Evolutionary conservation across 2,797 vertebrate species (phyloP).

Genomic region (Propithecus deckenii): DNA sequence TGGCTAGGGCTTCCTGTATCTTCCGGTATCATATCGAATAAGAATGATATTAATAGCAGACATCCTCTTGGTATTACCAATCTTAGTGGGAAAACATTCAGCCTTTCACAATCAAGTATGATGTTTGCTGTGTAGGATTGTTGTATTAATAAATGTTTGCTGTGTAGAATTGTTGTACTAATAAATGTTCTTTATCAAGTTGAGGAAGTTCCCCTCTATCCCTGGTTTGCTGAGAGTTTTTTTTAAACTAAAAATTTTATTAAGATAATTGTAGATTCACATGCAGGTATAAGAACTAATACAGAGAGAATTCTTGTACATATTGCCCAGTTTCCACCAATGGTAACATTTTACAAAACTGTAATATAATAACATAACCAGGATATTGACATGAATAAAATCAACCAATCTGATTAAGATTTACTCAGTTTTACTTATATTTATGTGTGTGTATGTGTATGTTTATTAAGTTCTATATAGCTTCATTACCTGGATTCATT

Average conservation of each 20-base stretch:
- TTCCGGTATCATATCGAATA: conserved; percentile 14
- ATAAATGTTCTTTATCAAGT: neutral
- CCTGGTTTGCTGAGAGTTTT: neutral
- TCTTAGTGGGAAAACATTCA: neutral
- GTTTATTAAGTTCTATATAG: neutral
- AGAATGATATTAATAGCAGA: neutral
- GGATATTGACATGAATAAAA: neutral
- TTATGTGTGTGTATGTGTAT: neutral
- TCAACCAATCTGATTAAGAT: neutral
- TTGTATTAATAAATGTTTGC: neutral
- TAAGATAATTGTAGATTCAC: neutral
- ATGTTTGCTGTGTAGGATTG: neutral
- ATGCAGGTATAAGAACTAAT: neutral
- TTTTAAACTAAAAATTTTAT: neutral
- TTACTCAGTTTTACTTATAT: neutral
- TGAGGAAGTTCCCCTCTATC: neutral
- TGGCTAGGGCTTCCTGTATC: neutral
- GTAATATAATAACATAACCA: neutral
- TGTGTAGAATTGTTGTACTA: neutral
- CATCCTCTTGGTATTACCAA: neutral
- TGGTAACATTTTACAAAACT: neutral
- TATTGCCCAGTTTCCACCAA: neutral
- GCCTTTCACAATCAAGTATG: conserved; percentile 4
- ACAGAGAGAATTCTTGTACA: neutral
- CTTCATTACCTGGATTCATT: neutral